Conservation (phyloP, 2,888 invertebrate genomes). For the Poecilobothrus nobilitatus region DNA sequence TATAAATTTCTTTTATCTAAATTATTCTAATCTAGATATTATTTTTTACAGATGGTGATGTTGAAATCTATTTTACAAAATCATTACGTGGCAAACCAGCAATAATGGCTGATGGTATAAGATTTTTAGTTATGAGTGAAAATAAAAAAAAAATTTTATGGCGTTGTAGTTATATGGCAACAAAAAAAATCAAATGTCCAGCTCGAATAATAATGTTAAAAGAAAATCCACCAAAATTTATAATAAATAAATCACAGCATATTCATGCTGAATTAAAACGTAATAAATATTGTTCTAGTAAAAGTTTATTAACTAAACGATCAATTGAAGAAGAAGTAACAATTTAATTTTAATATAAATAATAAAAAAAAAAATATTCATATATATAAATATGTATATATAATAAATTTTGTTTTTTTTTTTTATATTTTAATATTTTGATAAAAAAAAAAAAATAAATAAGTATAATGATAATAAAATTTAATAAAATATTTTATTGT, state of each 20-base stretch:
- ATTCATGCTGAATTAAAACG: conserved; percentile 42
- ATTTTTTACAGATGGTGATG: conserved; percentile 30
- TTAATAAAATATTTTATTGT: too few relatives aligned
- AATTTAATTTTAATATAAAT: too few relatives aligned
- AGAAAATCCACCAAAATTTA: conserved; percentile 42
- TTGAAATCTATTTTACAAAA: conserved; percentile 41
- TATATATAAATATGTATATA: too few relatives aligned
- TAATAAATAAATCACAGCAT: conserved; percentile 41
- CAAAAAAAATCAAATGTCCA: conserved; percentile 43
- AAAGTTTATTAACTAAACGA: conserved; percentile 17
- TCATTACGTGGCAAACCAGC: conserved; percentile 43
- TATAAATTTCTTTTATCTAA: too few relatives aligned
- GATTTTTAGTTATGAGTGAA: conserved; percentile 44
- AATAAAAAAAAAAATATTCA: too few relatives aligned
- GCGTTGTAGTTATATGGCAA: conserved; percentile 45
- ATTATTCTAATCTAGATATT: too few relatives aligned
- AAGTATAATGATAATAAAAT: too few relatives aligned
- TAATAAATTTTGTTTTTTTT: too few relatives aligned
- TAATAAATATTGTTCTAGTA: conserved; percentile 40
- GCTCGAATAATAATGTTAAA: conserved; percentile 43
- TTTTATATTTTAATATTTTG: too few relatives aligned
- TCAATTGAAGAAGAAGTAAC: not conserved
- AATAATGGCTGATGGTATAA: conserved; percentile 44
- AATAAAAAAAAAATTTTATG: conserved; percentile 43
- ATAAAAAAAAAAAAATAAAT: too few relatives aligned